Conservation (phyloP, 2,888 invertebrate genomes). For the Seira ritae region DNA sequence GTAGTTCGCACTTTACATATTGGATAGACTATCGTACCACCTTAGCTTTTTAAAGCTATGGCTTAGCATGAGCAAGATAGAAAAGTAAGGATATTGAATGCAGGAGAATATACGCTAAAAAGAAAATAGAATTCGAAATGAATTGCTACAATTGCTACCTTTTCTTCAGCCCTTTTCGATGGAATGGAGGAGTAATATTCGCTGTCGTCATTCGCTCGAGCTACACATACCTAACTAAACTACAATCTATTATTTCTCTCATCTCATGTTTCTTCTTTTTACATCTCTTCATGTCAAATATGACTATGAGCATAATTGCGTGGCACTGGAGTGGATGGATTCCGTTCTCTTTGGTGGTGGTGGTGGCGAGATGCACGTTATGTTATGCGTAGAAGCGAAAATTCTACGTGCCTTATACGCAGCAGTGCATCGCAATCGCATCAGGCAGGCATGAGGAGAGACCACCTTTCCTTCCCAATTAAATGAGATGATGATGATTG, state of each 20-base stretch:
- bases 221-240: too few relatives aligned
- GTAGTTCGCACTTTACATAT: constrained; percentile 1
- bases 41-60: too few relatives aligned
- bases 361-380: background rate
- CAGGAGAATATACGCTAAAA: too few relatives aligned
- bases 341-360: background rate
- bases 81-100: too few relatives aligned
- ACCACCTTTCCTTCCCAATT: background rate
- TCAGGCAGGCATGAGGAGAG: too few relatives aligned
- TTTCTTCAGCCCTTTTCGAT: too few relatives aligned
- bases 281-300: background rate
- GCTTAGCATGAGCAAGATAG: background rate
- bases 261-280: too few relatives aligned
- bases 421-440: background rate
- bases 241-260: too few relatives aligned
- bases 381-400: background rate
- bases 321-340: background rate
- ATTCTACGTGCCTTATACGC: background rate
- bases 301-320: background rate
- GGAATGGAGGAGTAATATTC: too few relatives aligned
- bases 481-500: background rate
- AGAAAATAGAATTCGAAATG: too few relatives aligned
- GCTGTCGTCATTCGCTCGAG: background rate
- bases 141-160: too few relatives aligned
- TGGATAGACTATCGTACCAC: background rate